Conservation (phyloP, 2,113 vertebrate species). For the Lampris incognitus region DNA sequence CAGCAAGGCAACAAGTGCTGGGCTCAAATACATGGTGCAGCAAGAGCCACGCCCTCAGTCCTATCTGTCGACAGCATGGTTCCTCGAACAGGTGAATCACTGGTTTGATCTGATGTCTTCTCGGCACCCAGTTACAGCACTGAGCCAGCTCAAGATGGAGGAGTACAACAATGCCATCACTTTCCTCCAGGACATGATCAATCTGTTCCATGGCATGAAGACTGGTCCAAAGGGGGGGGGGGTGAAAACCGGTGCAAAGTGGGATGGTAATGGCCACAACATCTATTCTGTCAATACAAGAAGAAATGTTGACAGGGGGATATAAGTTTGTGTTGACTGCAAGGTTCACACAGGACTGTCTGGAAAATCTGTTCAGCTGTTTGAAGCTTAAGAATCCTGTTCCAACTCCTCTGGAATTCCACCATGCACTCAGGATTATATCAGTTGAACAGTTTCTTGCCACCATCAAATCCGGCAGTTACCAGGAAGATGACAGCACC, state of each 20-base stretch:
- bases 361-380: constrained; percentile 29
- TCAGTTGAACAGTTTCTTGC: too few species aligned
- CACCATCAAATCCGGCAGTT: too few species aligned
- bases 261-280: constrained; percentile 3
- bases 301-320: constrained; percentile 19
- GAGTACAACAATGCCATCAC: background rate
- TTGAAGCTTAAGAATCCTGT: constrained; percentile 13
- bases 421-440: too few species aligned
- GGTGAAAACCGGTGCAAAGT: constrained; percentile 13
- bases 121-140: too few species aligned
- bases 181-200: constrained; percentile 7
- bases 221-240: background rate
- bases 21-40: constrained; percentile 19
- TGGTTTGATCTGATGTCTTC: too few species aligned
- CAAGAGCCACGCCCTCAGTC: constrained; percentile 6
- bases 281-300: constrained; percentile 23
- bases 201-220: background rate
- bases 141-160: background rate
- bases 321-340: constrained; percentile 25
- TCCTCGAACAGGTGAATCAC: too few species aligned
- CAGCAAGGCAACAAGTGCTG: constrained; percentile 33
- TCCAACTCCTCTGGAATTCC: constrained; percentile 14
- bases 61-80: too few species aligned
- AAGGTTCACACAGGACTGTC: constrained; percentile 31
- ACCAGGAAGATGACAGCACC: too few species aligned